Base-by-base conservation (phyloP, 2,113 vertebrate genomes). In the Hippoglossus stenolepis region DNA sequence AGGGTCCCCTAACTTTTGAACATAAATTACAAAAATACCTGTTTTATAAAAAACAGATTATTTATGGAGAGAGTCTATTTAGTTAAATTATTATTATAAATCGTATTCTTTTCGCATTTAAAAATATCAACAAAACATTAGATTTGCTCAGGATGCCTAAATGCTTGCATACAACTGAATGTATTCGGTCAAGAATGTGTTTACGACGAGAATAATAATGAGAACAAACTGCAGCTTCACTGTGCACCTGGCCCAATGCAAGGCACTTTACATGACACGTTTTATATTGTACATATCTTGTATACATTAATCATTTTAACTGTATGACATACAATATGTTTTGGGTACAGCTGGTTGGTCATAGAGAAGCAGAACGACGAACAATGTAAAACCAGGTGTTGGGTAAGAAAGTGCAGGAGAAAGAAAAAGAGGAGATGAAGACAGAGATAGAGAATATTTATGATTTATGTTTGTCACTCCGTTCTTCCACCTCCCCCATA, bases 401-500 rank as follows among this genome's bases (percentile, higher is more conserved):
- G 18, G 47, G 47, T 18, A 15, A 51, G 7, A 54, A 20, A 54
- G 8, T 9, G 20, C n/a, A n/a, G 51, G 11, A 13, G 24, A 66
- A 21, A 24, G 20, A 53, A 72, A 31, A 40, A 60, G 4, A 75
- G 61, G 28, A 21, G 10, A 70, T 62, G 8, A 53, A 14, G 31
- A 45, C 2, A 58, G 26, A 57, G 47, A 73, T 64, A 23, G 2
- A 68, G 11, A 2, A 28, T 47, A n/a, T 5, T 20, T 56, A 23
- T 73, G 20, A 65, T 77, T 68, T 57, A 75, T 77, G 38, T 70
- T 64, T 77, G 38, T 18, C 58, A 58, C 28, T 8, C 12, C 0
- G 53, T 74, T 73, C 57, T 69, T 65, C 21, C 1, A 28, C 5
- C 31, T 6, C 43, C 40, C 11, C 40, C 17, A 18, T 15, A 35